Conservation (phyloP, 2,888 invertebrate genomes). For the Mystacides longicornis region DNA sequence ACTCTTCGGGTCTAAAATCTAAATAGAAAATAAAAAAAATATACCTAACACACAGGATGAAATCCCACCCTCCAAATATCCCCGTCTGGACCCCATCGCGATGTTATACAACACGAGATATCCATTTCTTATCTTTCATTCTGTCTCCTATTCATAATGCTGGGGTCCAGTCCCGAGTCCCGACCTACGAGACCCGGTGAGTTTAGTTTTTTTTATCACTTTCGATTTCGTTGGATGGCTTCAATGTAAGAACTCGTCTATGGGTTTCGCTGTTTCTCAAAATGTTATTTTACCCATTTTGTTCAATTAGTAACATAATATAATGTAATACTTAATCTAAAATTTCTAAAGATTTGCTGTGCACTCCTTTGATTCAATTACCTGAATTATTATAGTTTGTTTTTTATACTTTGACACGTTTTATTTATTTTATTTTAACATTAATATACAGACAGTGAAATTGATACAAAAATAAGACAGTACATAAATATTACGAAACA, state of each 20-base stretch:
- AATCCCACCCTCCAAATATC: neutral
- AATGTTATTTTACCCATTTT: too few species aligned
- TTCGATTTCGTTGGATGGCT: conserved; percentile 24
- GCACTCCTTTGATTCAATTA: neutral
- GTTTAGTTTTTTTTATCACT: conserved; percentile 22
- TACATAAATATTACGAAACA: too few species aligned
- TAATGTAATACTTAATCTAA: neutral
- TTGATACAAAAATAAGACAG: too few species aligned
- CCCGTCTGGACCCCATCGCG: neutral
- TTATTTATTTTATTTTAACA: too few species aligned
- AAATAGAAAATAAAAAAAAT: conserved; percentile 1
- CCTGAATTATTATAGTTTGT: neutral
- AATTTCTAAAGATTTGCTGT: neutral
- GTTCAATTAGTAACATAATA: too few species aligned
- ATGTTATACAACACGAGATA: neutral
- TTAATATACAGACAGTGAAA: too few species aligned
- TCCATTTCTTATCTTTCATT: neutral
- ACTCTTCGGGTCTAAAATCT: conserved; percentile 7
- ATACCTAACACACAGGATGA: neutral
- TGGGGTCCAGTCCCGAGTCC: conserved; percentile 7
- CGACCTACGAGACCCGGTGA: conserved; percentile 3
- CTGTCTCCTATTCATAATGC: conserved; percentile 9
- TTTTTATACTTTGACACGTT: neutral
- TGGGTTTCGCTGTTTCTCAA: neutral
- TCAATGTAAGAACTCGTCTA: conserved; percentile 9